These are phyloP conservation scores for Mus spretus DNA, from an alignment of 2,797 vertebrate genomes.

Conservation along the genomic window DNA sequence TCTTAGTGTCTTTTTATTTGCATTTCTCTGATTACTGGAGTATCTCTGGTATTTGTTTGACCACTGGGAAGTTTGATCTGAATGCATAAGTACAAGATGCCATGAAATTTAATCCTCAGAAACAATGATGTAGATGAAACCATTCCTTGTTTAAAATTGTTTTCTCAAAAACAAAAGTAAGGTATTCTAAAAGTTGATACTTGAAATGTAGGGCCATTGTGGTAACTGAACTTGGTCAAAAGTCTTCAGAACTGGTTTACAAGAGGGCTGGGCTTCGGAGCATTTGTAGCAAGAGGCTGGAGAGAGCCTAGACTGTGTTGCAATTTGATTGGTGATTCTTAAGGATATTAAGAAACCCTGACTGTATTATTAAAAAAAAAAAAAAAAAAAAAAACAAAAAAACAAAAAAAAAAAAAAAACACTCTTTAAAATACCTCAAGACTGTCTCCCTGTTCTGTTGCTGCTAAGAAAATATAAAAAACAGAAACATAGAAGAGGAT, in stretches of 20 bases:
- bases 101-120: not conserved
- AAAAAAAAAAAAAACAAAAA: slow-evolving; percentile 90
- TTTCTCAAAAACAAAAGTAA: not conserved
- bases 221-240: not conserved
- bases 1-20: no score
- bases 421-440: slow-evolving; percentile 96
- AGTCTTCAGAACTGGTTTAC: not conserved
- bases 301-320: not conserved
- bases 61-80: not conserved
- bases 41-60: not conserved
- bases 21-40: no score
- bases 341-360: not conserved
- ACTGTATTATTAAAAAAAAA: slow-evolving; percentile 87
- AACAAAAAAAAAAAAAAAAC: slow-evolving; percentile 88
- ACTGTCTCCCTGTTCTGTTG: slow-evolving; percentile 95
- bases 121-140: not conserved
- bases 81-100: not conserved
- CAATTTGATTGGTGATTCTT: not conserved
- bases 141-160: not conserved
- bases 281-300: not conserved
- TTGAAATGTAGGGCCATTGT: not conserved
- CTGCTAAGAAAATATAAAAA: slow-evolving; percentile 91
- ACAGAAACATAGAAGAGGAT: slow-evolving; percentile 83
- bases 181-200: not conserved
- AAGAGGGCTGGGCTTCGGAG: not conserved